Percentiles rank a stretch among this genome's conserved stretches.
phyloP scores from a whole-genome alignment of 2,888 invertebrate genomes.

The Agrilus biguttatus region DNA sequence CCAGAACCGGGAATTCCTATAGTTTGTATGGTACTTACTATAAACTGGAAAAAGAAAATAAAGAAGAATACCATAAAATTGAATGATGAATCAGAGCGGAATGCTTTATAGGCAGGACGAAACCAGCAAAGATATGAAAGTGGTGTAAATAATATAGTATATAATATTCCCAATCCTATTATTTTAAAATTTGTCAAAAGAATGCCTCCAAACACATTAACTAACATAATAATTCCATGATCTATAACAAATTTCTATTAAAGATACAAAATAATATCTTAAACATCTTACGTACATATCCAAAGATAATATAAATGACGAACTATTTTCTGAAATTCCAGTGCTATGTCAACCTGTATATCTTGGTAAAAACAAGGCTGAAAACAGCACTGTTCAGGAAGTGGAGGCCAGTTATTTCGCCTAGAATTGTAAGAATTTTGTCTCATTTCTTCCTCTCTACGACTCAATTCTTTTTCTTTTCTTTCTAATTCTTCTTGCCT shows the following conservation, averaged over 20 bases:
- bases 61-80: conserved; percentile 99
- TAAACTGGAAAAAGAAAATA: conserved; percentile 91
- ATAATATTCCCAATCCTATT: conserved; percentile 81
- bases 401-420: conserved; percentile 96
- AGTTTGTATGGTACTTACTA: conserved; percentile 76
- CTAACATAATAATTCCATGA: conserved; percentile 70
- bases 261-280: too few species aligned
- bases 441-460: conserved; percentile 75
- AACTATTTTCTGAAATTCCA: conserved; percentile 94
- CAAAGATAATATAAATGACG: conserved; percentile 90
- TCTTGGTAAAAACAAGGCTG: conserved; percentile 99
- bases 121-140: conserved; percentile 99
- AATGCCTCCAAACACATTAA: conserved; percentile 78
- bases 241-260: conserved; percentile 41
- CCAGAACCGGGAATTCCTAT: conserved; percentile 76
- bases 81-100: conserved; percentile 96
- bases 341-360: conserved; percentile 94
- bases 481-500: conserved; percentile 82
- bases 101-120: conserved; percentile 97
- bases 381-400: conserved; percentile 83
- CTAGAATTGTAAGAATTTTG: conserved; percentile 46
- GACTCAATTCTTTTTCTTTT: conserved; percentile 77
- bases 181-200: conserved; percentile 58
- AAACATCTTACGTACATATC: conserved; percentile 67
- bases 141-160: conserved; percentile 81